These are phyloP conservation scores for Mormyrus hasselquistii DNA, from an alignment of 2,797 vertebrate genomes.

Conservation along the genomic window DNA sequence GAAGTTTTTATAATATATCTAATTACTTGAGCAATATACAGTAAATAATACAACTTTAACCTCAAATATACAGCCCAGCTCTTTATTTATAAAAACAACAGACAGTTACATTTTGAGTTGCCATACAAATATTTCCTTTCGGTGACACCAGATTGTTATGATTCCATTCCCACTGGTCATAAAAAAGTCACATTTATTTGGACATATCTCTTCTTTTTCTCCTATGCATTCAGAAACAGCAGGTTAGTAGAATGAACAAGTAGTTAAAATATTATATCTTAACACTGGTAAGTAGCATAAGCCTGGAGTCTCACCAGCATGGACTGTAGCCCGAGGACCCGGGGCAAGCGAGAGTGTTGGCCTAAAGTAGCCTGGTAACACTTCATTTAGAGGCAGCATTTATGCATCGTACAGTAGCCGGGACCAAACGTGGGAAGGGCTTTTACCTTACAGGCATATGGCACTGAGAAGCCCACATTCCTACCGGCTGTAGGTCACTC, in stretches of 20 bases:
- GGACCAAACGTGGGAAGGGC: conserved; percentile 54
- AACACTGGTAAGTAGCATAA: conserved; percentile 70
- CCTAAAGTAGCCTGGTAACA: conserved; percentile 71
- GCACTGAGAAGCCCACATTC: not conserved
- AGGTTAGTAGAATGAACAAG: conserved; percentile 73
- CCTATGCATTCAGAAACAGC: conserved; percentile 73
- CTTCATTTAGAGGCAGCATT: conserved; percentile 71
- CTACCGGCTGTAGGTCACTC: conserved; percentile 13
- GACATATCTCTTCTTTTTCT: conserved; percentile 69
- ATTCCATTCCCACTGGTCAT: conserved; percentile 33
- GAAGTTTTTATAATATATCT: not conserved
- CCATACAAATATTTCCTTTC: conserved; percentile 11
- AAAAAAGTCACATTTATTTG: conserved; percentile 62
- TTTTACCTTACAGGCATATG: conserved; percentile 33
- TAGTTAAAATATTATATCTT: conserved; percentile 67
- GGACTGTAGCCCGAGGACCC: conserved; percentile 55
- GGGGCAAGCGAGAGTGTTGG: conserved; percentile 70
- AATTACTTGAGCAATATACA: not conserved
- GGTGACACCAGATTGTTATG: conserved; percentile 30
- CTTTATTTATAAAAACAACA: not conserved
- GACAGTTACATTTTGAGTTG: not conserved
- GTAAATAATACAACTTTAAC: not conserved
- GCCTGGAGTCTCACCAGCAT: conserved; percentile 65
- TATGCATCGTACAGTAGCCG: conserved; percentile 47
- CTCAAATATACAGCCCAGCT: not conserved